Evolutionary conservation across 2,797 vertebrate species (phyloP).

Genomic region (Momotus momota): DNA sequence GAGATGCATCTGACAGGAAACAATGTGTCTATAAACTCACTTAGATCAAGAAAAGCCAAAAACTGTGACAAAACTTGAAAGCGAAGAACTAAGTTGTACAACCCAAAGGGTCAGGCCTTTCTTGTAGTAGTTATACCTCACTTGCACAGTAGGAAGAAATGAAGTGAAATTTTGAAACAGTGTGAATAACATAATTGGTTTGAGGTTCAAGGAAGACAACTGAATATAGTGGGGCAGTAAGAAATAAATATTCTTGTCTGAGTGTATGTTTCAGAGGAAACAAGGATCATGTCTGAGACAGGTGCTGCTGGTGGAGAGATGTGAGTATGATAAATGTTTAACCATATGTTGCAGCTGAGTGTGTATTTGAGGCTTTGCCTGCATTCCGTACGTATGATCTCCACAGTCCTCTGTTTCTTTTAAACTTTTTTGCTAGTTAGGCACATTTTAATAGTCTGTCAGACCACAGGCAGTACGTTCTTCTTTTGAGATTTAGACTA

Average conservation of each 20-base stretch:
- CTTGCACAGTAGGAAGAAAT: neutral
- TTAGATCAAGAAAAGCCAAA: neutral
- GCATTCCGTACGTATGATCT: neutral
- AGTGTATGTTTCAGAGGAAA: neutral
- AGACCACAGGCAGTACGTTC: neutral
- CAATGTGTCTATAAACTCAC: neutral
- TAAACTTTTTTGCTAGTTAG: neutral
- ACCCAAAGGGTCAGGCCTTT: neutral
- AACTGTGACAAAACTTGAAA: neutral
- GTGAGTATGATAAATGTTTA: neutral
- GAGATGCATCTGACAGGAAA: neutral
- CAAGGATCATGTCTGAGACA: neutral
- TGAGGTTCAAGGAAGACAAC: neutral
- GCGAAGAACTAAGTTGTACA: neutral
- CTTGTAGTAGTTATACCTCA: neutral
- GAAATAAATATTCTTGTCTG: neutral
- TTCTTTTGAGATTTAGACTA: neutral
- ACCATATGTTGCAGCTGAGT: neutral
- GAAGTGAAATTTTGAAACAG: neutral
- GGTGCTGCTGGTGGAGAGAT: neutral
- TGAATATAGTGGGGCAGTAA: accelerated
- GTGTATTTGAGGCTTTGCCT: neutral
- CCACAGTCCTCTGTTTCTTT: neutral
- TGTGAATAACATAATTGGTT: neutral
- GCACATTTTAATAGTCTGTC: neutral